Percentiles rank a stretch among this genome's conserved stretches.
Evolutionary conservation across 1,140 invertebrate species (phyloP).

Genomic region (Ceratosolen solmsi): DNA sequence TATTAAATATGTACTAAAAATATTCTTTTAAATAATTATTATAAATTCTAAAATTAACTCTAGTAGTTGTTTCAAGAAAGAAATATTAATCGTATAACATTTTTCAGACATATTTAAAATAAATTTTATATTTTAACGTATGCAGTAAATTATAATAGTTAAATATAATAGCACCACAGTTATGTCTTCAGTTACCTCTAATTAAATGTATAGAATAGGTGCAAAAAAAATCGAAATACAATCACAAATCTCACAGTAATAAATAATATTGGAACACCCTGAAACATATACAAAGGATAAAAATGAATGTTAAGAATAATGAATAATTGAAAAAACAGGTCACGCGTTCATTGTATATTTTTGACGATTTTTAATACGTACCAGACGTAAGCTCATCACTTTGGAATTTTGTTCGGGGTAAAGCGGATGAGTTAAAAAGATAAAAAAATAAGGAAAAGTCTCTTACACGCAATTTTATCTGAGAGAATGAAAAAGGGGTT

Average conservation of each 20-base stretch:
- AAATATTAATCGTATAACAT: too few relatives aligned
- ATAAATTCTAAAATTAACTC: too few relatives aligned
- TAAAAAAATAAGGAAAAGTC: neutral
- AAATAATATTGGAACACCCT: constrained; percentile 35
- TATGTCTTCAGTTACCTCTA: too few relatives aligned
- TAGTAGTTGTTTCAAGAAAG: too few relatives aligned
- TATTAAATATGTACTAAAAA: too few relatives aligned
- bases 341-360: constrained; percentile 25
- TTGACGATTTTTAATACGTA: neutral
- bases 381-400: constrained; percentile 12
- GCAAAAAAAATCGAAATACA: too few relatives aligned
- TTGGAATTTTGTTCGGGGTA: neutral
- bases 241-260: constrained; percentile 18
- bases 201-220: too few relatives aligned
- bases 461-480: neutral
- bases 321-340: constrained; percentile 2
- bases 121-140: too few relatives aligned
- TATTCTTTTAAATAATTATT: too few relatives aligned
- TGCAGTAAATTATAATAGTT: too few relatives aligned
- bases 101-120: too few relatives aligned
- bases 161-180: too few relatives aligned
- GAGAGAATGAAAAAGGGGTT: neutral
- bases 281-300: neutral
- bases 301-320: neutral
- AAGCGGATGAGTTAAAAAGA: neutral